Base-by-base conservation (phyloP, 2,113 vertebrate genomes). In the Mellivora capensis region DNA sequence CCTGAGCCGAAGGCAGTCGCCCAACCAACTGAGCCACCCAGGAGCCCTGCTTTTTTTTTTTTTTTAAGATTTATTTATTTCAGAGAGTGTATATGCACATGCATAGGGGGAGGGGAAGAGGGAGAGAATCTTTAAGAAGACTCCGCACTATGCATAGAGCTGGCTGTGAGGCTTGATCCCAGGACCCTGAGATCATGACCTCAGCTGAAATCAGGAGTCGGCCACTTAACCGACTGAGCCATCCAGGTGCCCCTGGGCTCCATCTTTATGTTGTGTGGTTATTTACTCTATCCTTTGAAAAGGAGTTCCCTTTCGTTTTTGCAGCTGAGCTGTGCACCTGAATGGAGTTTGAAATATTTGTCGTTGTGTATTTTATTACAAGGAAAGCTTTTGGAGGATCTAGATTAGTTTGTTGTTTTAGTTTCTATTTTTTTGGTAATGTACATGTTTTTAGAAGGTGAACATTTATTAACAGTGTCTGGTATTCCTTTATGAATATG, bases 241-340 rank as follows among this genome's bases (percentile, higher is more conserved):
- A 69, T 34, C 64, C 17, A 9, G 15, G 64, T n/a, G 64, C 31
- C 15, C 31, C 14, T 15, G 25, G 17, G 69, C 34, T 52, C 23
- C 23, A 0, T 3, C 34, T 31, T 23, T 9, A 44, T 21, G 67
- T 27, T 37, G 20, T 57, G 0, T 6, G 2, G 18, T 31, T 2
- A 8, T 27, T 82, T 37, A 7, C 14, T 37, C 44, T 52, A 4
- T 23, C 81, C 69, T 85, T 62, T 62, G 69, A 52, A 12, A 18
- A 52, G 42, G 54, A 49, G 42, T 62, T 37, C 17, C 34, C 57
- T 93, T 15, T 62, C 27, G 4, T n/a, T 47, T 59, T 17, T 76
- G 81, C 25, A 47, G 34, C 13, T 52, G 27, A 74, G 17, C 54
- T 76, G 10, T 85, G 57, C 27, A 39, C 42, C 49, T 21, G 23